These are phyloP conservation scores for Dorcus parallelipipedus DNA, from an alignment of 2,888 invertebrate species.

Conservation along the genomic window DNA sequence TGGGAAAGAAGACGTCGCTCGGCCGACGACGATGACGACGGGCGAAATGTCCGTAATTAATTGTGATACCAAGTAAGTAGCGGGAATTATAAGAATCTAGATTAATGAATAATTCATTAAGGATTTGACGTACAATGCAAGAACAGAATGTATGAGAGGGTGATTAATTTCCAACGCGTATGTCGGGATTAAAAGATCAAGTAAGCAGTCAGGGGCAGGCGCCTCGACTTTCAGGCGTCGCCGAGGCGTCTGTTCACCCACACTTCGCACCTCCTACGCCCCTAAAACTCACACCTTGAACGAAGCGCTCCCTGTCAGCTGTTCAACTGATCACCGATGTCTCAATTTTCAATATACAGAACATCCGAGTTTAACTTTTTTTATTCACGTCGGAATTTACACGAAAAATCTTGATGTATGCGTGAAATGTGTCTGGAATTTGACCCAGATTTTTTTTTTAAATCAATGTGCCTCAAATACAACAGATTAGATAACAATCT, in stretches of 20 bases:
- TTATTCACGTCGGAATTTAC: no score
- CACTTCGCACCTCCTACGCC: slow-evolving; percentile 36
- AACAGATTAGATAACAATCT: no score
- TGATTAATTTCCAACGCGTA: slow-evolving; percentile 51
- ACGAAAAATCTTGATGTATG: no score
- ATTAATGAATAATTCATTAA: slow-evolving; percentile 47
- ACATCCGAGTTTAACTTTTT: not conserved
- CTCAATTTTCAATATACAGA: slow-evolving; percentile 8
- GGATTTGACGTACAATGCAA: slow-evolving; percentile 40
- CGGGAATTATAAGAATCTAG: slow-evolving; percentile 45
- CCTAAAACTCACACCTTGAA: slow-evolving; percentile 34
- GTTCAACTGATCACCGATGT: slow-evolving; percentile 20
- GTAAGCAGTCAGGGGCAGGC: slow-evolving; percentile 48
- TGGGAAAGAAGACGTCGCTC: no score
- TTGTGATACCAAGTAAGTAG: slow-evolving; percentile 38
- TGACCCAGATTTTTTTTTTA: no score
- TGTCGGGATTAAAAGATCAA: slow-evolving; percentile 51
- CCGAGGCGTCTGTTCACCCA: slow-evolving; percentile 35
- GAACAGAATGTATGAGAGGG: slow-evolving; percentile 35
- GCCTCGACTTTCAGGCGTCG: slow-evolving; percentile 49
- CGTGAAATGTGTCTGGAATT: no score
- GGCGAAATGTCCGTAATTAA: slow-evolving; percentile 31
- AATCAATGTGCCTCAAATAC: no score
- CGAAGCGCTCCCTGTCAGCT: slow-evolving; percentile 19
- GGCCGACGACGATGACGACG: no score